A percentile compares a stretch with the other conserved stretches of the same genome.
Conservation (phyloP, 2,797 vertebrate species). For the Thalassophryne amazonica region DNA sequence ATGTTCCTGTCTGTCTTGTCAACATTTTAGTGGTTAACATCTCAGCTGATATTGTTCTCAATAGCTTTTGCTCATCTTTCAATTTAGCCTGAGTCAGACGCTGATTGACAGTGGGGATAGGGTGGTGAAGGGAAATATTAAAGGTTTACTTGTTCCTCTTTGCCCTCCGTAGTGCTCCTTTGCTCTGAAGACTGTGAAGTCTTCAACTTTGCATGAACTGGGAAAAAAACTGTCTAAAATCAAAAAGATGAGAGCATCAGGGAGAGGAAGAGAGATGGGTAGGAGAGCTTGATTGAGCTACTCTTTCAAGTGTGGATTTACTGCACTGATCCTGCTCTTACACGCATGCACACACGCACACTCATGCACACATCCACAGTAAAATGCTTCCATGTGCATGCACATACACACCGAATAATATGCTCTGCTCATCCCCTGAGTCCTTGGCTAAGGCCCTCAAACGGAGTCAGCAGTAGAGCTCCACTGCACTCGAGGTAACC, state of each 20-base stretch:
- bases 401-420: constrained; percentile 30
- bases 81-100: background rate
- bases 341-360: constrained; percentile 5
- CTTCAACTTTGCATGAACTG: constrained; percentile 66
- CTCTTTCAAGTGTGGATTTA: constrained; percentile 80
- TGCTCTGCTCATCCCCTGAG: constrained; percentile 42
- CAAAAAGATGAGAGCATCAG: constrained; percentile 43
- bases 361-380: constrained; percentile 3
- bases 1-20: background rate
- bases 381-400: constrained; percentile 16
- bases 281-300: constrained; percentile 67
- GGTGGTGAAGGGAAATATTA: constrained; percentile 8
- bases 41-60: background rate
- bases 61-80: background rate
- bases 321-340: constrained; percentile 56
- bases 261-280: constrained; percentile 37
- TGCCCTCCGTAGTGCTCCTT: constrained; percentile 10
- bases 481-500: constrained; percentile 68
- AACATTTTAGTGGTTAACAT: background rate
- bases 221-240: constrained; percentile 40
- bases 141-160: constrained; percentile 19
- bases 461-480: constrained; percentile 45
- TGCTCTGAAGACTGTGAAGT: constrained; percentile 62
- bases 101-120: constrained; percentile 14
- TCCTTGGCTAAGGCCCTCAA: constrained; percentile 60